Percentiles rank a stretch among this genome's conserved stretches.
These are phyloP conservation scores for Tragelaphus scriptus DNA, from an alignment of 2,113 vertebrate genomes.

Conservation along the genomic window DNA sequence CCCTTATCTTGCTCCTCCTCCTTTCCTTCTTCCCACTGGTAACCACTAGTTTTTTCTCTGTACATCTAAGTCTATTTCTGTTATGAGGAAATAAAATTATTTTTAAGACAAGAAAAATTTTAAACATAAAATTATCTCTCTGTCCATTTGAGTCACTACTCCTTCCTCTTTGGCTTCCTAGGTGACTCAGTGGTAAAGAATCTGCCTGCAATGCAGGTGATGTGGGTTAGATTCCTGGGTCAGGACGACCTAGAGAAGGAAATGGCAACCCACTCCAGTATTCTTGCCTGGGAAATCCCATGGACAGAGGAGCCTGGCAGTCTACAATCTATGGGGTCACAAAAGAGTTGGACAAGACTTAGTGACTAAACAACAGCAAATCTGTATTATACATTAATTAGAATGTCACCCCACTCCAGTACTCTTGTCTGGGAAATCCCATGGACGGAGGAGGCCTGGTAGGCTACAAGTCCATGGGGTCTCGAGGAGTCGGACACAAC, in stretches of 20 bases:
- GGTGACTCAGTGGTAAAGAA: neutral
- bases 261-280: neutral
- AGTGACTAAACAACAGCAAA: neutral
- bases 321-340: neutral
- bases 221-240: neutral
- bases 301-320: neutral
- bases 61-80: neutral
- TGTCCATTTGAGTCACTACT: neutral
- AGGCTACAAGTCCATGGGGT: too few relatives aligned
- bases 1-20: neutral
- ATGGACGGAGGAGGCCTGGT: too few relatives aligned
- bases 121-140: neutral
- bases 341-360: neutral
- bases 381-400: neutral
- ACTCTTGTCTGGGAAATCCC: too few relatives aligned
- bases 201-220: neutral
- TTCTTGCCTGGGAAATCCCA: neutral
- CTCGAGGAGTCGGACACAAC: too few relatives aligned
- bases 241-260: neutral
- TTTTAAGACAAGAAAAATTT: neutral
- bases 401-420: too few relatives aligned
- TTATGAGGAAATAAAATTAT: neutral
- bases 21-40: neutral
- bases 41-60: neutral
- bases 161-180: neutral